Conservation (phyloP, 2,888 invertebrate genomes). For the Campoplex nolae region DNA sequence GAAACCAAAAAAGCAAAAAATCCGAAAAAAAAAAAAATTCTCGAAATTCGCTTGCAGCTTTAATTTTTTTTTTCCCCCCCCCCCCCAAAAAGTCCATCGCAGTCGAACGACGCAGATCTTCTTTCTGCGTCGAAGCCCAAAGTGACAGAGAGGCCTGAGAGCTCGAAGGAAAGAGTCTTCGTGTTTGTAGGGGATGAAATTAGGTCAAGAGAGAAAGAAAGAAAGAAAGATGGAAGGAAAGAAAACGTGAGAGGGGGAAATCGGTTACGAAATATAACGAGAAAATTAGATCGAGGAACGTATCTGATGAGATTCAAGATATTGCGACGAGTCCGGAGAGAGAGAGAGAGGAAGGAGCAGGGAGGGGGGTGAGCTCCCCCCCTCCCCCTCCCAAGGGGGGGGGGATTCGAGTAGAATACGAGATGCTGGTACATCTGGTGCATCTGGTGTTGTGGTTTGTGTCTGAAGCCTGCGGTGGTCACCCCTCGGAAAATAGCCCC, state of each 20-base stretch:
- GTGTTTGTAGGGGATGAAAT: neutral
- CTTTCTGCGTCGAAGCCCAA: too few species aligned
- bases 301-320: conserved; percentile 20
- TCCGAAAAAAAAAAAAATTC: too few species aligned
- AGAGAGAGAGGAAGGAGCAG: too few species aligned
- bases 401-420: neutral
- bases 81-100: too few species aligned
- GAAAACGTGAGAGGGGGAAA: neutral
- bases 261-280: conserved; percentile 4
- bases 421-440: neutral
- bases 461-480: neutral
- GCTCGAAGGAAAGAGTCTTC: too few species aligned
- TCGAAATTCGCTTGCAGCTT: too few species aligned
- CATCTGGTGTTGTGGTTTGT: neutral
- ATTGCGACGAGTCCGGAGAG: neutral
- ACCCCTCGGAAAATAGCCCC: conserved; percentile 10
- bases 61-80: too few species aligned
- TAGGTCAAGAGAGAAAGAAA: neutral
- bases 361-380: neutral
- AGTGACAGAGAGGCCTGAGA: too few species aligned
- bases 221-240: neutral
- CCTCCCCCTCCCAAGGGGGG: too few species aligned
- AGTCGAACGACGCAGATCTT: too few species aligned
- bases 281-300: conserved; percentile 2
- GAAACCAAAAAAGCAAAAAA: too few species aligned